Evolutionary conservation across 2,888 invertebrate genomes (phyloP).

Genomic region (Drosophila hawaiiensis): DNA sequence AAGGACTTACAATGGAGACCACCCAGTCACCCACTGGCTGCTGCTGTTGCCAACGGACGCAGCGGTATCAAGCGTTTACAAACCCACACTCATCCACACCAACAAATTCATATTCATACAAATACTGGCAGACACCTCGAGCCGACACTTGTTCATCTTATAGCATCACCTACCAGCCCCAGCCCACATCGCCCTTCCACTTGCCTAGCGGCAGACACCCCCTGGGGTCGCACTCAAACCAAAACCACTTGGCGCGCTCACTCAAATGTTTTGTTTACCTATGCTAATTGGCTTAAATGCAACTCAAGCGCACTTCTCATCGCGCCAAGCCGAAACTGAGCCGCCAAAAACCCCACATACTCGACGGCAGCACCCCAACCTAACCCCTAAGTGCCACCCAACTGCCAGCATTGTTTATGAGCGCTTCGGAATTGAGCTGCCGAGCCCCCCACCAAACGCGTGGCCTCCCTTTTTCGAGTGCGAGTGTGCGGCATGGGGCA

Average conservation of each 20-base stretch:
- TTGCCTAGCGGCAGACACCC: background rate
- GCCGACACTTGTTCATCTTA: conserved; percentile 44
- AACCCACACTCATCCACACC: conserved; percentile 29
- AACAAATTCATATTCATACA: conserved; percentile 57
- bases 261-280: conserved; percentile 82
- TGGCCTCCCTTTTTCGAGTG: conserved; percentile 40
- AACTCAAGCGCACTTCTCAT: conserved; percentile 80
- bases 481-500: conserved; percentile 27
- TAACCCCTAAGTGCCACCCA: background rate
- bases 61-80: conserved; percentile 22
- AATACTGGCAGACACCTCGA: conserved; percentile 69
- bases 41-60: background rate
- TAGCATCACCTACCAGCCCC: background rate
- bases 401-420: conserved; percentile 69
- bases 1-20: conserved; percentile 49
- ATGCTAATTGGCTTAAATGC: conserved; percentile 83
- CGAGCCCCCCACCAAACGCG: conserved; percentile 21
- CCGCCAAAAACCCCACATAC: conserved; percentile 13
- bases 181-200: background rate
- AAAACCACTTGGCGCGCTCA: conserved; percentile 75
- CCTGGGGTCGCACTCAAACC: conserved; percentile 59
- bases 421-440: conserved; percentile 71
- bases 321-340: conserved; percentile 69
- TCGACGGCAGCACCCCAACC: background rate
- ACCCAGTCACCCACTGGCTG: background rate